Conservation (phyloP, 2,797 vertebrate species). For the Poeciliopsis infans region DNA sequence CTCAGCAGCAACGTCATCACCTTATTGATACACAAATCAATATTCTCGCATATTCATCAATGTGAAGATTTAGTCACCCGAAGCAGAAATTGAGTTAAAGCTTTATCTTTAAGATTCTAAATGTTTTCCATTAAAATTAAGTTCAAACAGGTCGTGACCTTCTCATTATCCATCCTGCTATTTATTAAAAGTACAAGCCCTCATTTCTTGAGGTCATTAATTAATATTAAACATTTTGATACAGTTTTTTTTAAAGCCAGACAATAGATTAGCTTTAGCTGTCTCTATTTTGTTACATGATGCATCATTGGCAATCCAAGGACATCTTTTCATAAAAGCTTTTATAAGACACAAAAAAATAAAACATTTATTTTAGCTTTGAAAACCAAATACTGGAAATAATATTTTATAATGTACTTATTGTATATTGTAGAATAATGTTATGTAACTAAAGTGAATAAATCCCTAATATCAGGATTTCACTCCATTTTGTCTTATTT, state of each 20-base stretch:
- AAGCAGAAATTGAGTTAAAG: neutral
- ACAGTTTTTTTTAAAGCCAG: neutral
- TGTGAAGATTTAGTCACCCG: constrained; percentile 13
- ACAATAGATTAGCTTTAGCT: no score
- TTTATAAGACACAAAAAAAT: neutral
- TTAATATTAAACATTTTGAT: neutral
- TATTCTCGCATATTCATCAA: constrained; percentile 57
- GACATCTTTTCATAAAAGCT: neutral
- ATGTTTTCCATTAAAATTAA: neutral
- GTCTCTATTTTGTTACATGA: neutral
- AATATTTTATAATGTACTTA: neutral
- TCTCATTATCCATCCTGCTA: neutral
- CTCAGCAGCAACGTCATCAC: constrained; percentile 40
- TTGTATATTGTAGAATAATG: neutral
- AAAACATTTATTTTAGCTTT: neutral
- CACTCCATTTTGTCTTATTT: neutral
- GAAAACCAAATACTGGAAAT: neutral
- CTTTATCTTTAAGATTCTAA: neutral
- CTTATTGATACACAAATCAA: constrained; percentile 62
- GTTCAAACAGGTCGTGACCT: neutral
- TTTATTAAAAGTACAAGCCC: neutral
- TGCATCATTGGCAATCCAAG: no score
- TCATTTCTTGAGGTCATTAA: neutral
- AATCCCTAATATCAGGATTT: neutral
- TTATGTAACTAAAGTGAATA: neutral